A percentile compares a stretch with the other conserved stretches of the same genome.
These are phyloP conservation scores for Fragum sueziense DNA, from an alignment of 2,888 invertebrate genomes.

Conservation along the genomic window DNA sequence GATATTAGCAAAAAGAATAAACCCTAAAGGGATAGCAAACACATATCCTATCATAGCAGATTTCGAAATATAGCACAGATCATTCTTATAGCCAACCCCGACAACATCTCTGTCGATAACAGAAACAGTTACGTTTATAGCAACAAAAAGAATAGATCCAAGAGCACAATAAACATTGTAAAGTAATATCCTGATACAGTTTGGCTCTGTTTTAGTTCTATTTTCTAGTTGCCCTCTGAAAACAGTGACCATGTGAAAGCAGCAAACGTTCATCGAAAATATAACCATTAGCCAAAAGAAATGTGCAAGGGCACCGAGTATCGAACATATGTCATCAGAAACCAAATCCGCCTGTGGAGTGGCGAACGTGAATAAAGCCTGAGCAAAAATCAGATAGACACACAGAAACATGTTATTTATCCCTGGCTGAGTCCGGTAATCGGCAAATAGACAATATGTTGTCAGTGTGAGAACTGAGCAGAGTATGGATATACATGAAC, in stretches of 20 bases:
- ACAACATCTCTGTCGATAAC: neutral
- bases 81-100: constrained; percentile 40
- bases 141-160: constrained; percentile 20
- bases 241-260: constrained; percentile 26
- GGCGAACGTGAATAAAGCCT: constrained; percentile 44
- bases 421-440: constrained; percentile 47
- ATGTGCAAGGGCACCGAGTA: constrained; percentile 38
- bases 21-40: constrained; percentile 40
- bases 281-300: constrained; percentile 43
- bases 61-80: constrained; percentile 39
- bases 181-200: neutral
- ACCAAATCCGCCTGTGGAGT: neutral
- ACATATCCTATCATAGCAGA: constrained; percentile 36
- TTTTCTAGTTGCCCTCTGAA: neutral
- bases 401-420: constrained; percentile 46
- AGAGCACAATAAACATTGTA: constrained; percentile 31
- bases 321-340: constrained; percentile 10
- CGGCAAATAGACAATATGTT: constrained; percentile 35
- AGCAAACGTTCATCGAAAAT: constrained; percentile 50
- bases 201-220: neutral
- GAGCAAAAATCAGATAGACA: constrained; percentile 38
- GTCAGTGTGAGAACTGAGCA: constrained; percentile 29
- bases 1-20: constrained; percentile 30
- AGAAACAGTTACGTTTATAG: constrained; percentile 18
- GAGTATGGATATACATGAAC: constrained; percentile 25